Conservation (phyloP, 2,888 invertebrate genomes). For the Cenopis cana region DNA sequence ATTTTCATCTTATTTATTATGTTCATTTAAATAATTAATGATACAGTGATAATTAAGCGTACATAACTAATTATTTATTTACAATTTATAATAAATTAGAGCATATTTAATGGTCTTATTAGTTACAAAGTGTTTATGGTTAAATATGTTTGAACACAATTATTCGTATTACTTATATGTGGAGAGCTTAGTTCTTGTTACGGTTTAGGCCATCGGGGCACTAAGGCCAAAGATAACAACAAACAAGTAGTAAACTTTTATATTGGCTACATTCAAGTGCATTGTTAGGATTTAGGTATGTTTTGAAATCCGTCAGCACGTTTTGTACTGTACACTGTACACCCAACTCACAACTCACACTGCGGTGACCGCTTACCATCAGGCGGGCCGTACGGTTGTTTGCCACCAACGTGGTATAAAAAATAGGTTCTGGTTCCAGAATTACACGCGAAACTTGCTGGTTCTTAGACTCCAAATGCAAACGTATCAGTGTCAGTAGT, state of each 20-base stretch:
- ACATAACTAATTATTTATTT: slow-evolving; percentile 76
- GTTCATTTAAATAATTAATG: slow-evolving; percentile 77
- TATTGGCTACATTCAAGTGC: too few species aligned
- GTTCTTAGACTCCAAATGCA: neutral
- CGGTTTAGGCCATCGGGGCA: neutral
- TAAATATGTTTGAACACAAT: slow-evolving; percentile 38
- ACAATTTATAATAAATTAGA: slow-evolving; percentile 74
- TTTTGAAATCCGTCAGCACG: too few species aligned
- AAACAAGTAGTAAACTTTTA: neutral
- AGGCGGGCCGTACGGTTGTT: too few species aligned
- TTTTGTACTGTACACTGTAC: too few species aligned
- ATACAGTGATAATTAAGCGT: slow-evolving; percentile 70
- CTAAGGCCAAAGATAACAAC: neutral
- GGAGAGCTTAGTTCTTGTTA: neutral
- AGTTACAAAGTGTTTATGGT: slow-evolving; percentile 11
- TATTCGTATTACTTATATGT: slow-evolving; percentile 21
- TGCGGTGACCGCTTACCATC: too few species aligned
- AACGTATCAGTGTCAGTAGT: neutral
- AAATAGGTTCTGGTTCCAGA: neutral
- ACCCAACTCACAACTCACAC: too few species aligned
- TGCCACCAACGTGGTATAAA: too few species aligned
- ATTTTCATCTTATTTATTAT: slow-evolving; percentile 74
- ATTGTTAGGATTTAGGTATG: too few species aligned
- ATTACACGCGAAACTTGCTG: neutral
- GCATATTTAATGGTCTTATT: slow-evolving; percentile 47